Conservation (phyloP, 2,797 vertebrate genomes). For the Acropternis orthonyx region DNA sequence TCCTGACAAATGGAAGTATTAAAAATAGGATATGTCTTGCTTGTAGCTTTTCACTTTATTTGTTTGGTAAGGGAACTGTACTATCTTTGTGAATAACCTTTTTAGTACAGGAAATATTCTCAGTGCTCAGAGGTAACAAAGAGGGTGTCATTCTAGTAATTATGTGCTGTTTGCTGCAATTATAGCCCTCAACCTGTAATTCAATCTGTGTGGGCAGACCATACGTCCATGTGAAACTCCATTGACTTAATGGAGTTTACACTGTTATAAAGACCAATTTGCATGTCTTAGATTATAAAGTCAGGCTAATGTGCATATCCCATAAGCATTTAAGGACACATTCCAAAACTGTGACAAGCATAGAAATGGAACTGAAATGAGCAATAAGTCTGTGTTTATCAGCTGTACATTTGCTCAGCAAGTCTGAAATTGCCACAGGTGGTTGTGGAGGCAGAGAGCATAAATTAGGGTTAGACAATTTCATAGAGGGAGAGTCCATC, state of each 20-base stretch:
- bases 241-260: conserved; percentile 26
- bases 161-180: conserved; percentile 34
- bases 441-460: not conserved
- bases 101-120: conserved; percentile 5
- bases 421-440: not conserved
- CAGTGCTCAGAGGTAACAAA: conserved; percentile 17
- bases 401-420: not conserved
- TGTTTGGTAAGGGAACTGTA: not conserved
- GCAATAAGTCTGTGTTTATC: not conserved
- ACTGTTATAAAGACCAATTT: conserved; percentile 22
- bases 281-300: conserved; percentile 13
- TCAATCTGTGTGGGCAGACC: conserved; percentile 14
- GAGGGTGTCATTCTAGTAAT: conserved; percentile 16
- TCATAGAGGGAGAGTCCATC: not conserved
- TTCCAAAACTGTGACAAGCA: not conserved
- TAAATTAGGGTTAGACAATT: not conserved
- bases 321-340: conserved; percentile 4
- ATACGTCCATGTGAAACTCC: not conserved
- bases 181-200: conserved; percentile 18
- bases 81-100: conserved; percentile 24
- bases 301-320: conserved; percentile 11
- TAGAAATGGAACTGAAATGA: not conserved
- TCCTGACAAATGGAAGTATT: conserved; percentile 39
- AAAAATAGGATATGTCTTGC: conserved; percentile 35
- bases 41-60: not conserved